phyloP scores from a whole-genome alignment of 2,113 vertebrate species.

The Brienomyrus longianalis region DNA sequence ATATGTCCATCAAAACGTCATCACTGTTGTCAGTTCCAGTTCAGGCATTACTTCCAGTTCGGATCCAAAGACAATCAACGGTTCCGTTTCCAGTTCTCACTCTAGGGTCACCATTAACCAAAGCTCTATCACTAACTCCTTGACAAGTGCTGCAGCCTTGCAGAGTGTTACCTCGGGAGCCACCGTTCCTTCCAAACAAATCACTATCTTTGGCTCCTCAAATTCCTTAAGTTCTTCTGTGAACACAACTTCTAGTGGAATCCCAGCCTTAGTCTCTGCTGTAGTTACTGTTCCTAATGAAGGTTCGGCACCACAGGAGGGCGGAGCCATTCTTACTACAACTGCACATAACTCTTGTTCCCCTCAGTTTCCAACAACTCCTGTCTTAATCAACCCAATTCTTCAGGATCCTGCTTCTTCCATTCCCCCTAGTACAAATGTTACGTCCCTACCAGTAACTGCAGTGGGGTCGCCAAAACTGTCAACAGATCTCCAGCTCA shows the following conservation, averaged over 20 bases:
- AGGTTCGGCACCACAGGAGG: slow-evolving; percentile 74
- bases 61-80: slow-evolving; percentile 26
- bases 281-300: slow-evolving; percentile 79
- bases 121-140: slow-evolving; percentile 32
- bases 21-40: slow-evolving; percentile 32
- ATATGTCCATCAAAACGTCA: slow-evolving; percentile 32
- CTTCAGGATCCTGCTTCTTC: slow-evolving; percentile 72
- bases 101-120: slow-evolving; percentile 32
- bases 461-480: slow-evolving; percentile 83
- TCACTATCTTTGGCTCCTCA: slow-evolving; percentile 91
- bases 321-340: slow-evolving; percentile 57
- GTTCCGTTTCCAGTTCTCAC: slow-evolving; percentile 32
- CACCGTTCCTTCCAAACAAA: slow-evolving; percentile 75
- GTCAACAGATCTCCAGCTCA: slow-evolving; percentile 79
- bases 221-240: slow-evolving; percentile 76
- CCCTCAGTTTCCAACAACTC: slow-evolving; percentile 78
- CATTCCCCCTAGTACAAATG: slow-evolving; percentile 59
- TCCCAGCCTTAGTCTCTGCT: slow-evolving; percentile 73
- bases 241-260: slow-evolving; percentile 69
- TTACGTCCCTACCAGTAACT: slow-evolving; percentile 79
- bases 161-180: slow-evolving; percentile 76
- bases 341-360: slow-evolving; percentile 53
- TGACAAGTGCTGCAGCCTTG: slow-evolving; percentile 65
- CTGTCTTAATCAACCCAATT: slow-evolving; percentile 87
- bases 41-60: neutral